Evolutionary conservation across 2,797 vertebrate genomes (phyloP), one percentile per base, ranked within the genome.

Genomic region (Xerus rutilus): DNA sequence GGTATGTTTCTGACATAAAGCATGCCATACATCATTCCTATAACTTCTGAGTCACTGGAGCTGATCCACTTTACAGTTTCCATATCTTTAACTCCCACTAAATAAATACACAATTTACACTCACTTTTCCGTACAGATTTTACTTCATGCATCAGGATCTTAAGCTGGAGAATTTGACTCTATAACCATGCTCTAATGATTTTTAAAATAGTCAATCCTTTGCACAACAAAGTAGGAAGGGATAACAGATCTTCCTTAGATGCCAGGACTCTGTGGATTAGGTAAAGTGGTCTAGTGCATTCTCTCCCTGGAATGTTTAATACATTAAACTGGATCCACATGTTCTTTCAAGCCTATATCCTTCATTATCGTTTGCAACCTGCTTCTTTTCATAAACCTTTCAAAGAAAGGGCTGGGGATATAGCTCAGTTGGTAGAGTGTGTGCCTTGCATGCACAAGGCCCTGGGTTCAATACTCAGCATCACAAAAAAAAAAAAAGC

Each of bases 381-480:
- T 94, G 15, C 81, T 94, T 87, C 39, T 82, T 89, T 95, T 93
- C 73, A 82, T 43, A 72, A 92, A 85, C 74, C 4, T 69, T 95
- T 91, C 70, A 39, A 3, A 39, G 39, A 39, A 39, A 39, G 39
- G 39, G 39, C 39, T 39, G 39, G 39, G 39, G 39, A 39, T 39
- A 39, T 39, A 39, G 39, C 39, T 39, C 2, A 39, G 39, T 39
- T 39, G 39, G 39, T 39, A 39, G 39, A 39, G 39, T 39, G 39
- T 39, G 39, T 39, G 39, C 39, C 39, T 39, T 39, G 39, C 39
- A 39, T 39, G 39, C 39, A 39, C 39, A 39, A 39, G 39, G 39
- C 39, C 39, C 39, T 39, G 39, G 39, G 39, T 39, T 39, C 39
- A 39, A 39, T 39, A 39, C 39, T 3, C 39, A 39, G 39, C 39